Evolutionary conservation across 2,888 invertebrate species (phyloP).

Genomic region (Xestia sexstrigata): DNA sequence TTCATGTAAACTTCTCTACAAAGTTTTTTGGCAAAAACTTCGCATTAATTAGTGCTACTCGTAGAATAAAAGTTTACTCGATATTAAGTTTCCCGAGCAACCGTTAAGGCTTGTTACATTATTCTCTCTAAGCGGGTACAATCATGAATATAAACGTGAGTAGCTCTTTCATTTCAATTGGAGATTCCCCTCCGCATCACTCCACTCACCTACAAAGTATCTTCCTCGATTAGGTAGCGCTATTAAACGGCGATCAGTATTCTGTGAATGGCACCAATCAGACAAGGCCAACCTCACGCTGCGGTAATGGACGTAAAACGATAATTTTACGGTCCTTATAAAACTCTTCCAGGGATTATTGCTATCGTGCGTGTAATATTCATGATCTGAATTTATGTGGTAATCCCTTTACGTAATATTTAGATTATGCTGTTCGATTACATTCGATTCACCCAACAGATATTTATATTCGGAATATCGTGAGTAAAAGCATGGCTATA

Average conservation of each 20-base stretch:
- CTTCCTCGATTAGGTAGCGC: conserved; percentile 56
- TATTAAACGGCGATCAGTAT: conserved; percentile 67
- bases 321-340: conserved; percentile 67
- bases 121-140: conserved; percentile 26
- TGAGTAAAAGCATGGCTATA: conserved; percentile 24
- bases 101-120: conserved; percentile 44
- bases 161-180: conserved; percentile 47
- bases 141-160: conserved; percentile 51
- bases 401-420: conserved; percentile 47
- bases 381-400: conserved; percentile 46
- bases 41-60: conserved; percentile 37
- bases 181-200: conserved; percentile 41
- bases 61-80: conserved; percentile 42
- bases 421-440: conserved; percentile 35
- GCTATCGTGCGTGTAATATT: conserved; percentile 58
- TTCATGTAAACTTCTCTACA: conserved; percentile 17
- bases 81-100: conserved; percentile 34
- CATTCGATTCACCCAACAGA: conserved; percentile 25
- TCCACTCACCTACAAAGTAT: conserved; percentile 57
- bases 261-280: conserved; percentile 66
- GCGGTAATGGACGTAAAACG: conserved; percentile 63
- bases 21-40: conserved; percentile 46
- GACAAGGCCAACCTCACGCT: conserved; percentile 59
- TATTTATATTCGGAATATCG: conserved; percentile 50
- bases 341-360: conserved; percentile 62